phyloP scores from a whole-genome alignment of 2,797 vertebrate species.

The Hapalemur alaotrensis region DNA sequence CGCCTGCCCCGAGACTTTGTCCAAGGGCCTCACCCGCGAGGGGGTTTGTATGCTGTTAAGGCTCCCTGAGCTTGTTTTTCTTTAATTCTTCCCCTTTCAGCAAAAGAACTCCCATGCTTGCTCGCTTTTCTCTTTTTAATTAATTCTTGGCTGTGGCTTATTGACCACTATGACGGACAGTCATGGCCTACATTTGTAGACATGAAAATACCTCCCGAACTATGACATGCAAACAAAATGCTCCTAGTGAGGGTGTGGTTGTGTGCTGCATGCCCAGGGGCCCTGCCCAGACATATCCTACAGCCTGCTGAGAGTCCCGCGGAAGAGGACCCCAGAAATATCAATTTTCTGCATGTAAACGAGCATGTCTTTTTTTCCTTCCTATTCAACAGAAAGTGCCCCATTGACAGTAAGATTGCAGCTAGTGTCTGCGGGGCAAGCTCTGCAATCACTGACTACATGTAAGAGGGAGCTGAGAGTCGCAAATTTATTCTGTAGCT shows the following conservation, averaged over 20 bases:
- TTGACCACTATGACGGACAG: not conserved
- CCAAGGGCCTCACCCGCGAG: not conserved
- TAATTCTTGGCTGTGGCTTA: too few species aligned
- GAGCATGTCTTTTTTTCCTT: not conserved
- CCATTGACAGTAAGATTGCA: not conserved
- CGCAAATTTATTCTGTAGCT: rapidly evolving
- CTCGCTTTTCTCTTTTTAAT: not conserved
- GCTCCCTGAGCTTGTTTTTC: not conserved
- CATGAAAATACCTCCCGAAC: rapidly evolving
- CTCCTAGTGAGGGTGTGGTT: rapidly evolving
- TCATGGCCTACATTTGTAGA: rapidly evolving
- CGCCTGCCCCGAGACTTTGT: not conserved
- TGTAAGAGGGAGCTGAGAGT: rapidly evolving
- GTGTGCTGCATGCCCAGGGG: not conserved
- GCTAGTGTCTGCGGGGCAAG: not conserved
- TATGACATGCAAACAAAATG: rapidly evolving
- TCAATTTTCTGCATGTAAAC: not conserved
- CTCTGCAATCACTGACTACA: rapidly evolving
- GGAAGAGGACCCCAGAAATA: rapidly evolving
- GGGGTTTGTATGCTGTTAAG: not conserved
- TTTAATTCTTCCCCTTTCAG: not conserved
- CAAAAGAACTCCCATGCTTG: not conserved
- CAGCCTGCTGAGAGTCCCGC: not conserved
- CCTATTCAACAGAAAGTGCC: not conserved
- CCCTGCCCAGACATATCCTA: rapidly evolving